Conservation (phyloP, 2,888 invertebrate species). For the Caenorhabditis virilis region DNA sequence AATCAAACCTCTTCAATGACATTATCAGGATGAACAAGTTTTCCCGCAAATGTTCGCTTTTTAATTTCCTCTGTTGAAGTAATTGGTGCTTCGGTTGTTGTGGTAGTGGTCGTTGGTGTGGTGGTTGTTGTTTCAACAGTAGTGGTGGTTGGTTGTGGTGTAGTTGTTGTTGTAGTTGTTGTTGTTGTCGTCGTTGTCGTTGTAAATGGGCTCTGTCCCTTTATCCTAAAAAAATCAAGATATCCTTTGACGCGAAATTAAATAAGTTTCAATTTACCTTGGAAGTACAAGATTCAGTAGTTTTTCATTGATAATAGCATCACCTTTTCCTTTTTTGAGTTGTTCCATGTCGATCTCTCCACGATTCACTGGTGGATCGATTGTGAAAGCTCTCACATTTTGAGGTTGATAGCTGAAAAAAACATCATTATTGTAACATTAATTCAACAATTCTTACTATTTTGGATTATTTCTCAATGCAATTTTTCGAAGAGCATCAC, state of each 20-base stretch:
- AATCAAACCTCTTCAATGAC: slow-evolving; percentile 27
- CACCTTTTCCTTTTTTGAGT: slow-evolving; percentile 43
- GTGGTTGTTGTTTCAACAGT: slow-evolving; percentile 19
- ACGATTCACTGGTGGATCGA: slow-evolving; percentile 32
- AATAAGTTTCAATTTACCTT: too few relatives aligned
- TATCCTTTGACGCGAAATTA: too few relatives aligned
- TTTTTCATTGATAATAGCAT: slow-evolving; percentile 52
- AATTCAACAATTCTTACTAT: slow-evolving; percentile 8
- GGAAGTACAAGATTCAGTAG: slow-evolving; percentile 50
- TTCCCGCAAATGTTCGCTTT: slow-evolving; percentile 25
- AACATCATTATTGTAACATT: background rate
- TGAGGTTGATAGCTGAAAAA: slow-evolving; percentile 26
- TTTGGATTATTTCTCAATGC: slow-evolving; percentile 40
- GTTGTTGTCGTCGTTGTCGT: slow-evolving; percentile 27
- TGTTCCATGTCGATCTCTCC: slow-evolving; percentile 27
- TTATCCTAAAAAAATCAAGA: slow-evolving; percentile 18
- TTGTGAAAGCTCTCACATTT: slow-evolving; percentile 22
- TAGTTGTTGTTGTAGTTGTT: slow-evolving; percentile 15
- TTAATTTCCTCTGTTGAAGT: slow-evolving; percentile 24
- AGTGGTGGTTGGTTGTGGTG: slow-evolving; percentile 12
- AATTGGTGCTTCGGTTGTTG: slow-evolving; percentile 26
- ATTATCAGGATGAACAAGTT: slow-evolving; percentile 35
- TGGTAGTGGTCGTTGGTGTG: slow-evolving; percentile 14
- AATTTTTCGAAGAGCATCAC: slow-evolving; percentile 45
- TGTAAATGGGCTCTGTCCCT: slow-evolving; percentile 42